Evolutionary conservation across 2,113 vertebrate genomes (phyloP), one percentile per base, ranked within the genome.

Genomic region (Amphiprion ocellaris): DNA sequence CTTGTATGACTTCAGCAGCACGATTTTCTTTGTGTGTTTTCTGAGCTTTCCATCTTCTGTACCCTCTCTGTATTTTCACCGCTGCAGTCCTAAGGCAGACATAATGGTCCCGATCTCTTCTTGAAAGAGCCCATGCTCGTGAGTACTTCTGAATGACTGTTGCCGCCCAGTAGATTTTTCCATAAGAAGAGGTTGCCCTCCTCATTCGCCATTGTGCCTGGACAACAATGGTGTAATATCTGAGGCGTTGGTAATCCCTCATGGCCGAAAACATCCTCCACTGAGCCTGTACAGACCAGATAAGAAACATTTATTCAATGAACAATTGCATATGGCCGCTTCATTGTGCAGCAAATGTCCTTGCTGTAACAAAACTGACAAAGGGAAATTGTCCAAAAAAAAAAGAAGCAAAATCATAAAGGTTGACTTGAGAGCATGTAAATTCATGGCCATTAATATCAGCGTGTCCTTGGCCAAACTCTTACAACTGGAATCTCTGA

Each of bases 131-230:
- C 55, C 23, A 49, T 9, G 96, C 95, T 61, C 87, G 90, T 28
- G 89, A 91, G 64, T n/a, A 76, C 50, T 67, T 92, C 89, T 98
- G 97, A 83, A 98, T 87, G 63, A 93, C 93, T 28, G 92, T 17
- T 4, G 87, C 47, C 4, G 96, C 97, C 92, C 92, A 82, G 56
- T 69, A 46, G 47, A 92, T 83, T 47, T 9, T 89, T 44, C 84
- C 90, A 28, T 96, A 97, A 60, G 91, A 83, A 10, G 84, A 19
- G 14, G 90, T 83, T 6, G 94, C 93, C 49, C 92, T 93, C 69
- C 90, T 92, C 95, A 95, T 97, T 69, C 96, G 92, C 92, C 96
- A 93, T 46, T 92, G 93, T 24, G 96, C 94, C 84, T 98, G 97
- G 28, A 96, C 58, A 65, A 96, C 69, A 60, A 96, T 24, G 39